Base-by-base conservation (phyloP, 2,113 vertebrate species). In the Pachycephala philippinensis region DNA sequence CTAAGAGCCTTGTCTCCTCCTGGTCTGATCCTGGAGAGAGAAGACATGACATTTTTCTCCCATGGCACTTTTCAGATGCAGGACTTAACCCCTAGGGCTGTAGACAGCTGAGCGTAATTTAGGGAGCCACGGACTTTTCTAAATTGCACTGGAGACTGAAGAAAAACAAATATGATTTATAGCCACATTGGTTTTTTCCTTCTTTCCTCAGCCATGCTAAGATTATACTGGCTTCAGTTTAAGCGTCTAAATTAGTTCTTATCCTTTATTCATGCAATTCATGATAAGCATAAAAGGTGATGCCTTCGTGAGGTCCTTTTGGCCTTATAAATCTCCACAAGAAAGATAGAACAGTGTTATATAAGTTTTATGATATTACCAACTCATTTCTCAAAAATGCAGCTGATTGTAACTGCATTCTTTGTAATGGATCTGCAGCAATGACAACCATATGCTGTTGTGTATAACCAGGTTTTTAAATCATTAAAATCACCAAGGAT, bases 401-500 rank as follows among this genome's bases (percentile, higher is more conserved):
- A 77, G 33, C 39, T 84, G 52, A 45, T 79, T 75, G 33, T 66
- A 45, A 72, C 44, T 77, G 18, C 21, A 60, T 68, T 92, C 45
- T 78, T 69, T 75, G 47, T 84, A 89, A 94, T 88, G 69, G 77
- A 95, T 91, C 42, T 93, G 50, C 39, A 75, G 15, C n/a, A 81
- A 31, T 81, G 83, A 94, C 69, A 96, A 61, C 65, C 63, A 45
- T 66, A 90, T 87, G 35, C 57, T 54, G 23, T 95, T 97, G 94
- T 85, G 63, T 90, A 89, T 75, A 65, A 89, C 18, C 35, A 90
- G 69, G 15, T 47, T 91, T 80, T 79, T 61, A 94, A 87, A 89
- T 92, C 84, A 95, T 94, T 96, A 90, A 87, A 96, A 93, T 54
- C 15, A 59, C 52, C 85, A 63, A n/a, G 22, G 8, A 49, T 80